Evolutionary conservation across 2,888 invertebrate genomes (phyloP), one percentile per base, ranked within the genome.

Genomic region (Mesorhabditis belari): DNA sequence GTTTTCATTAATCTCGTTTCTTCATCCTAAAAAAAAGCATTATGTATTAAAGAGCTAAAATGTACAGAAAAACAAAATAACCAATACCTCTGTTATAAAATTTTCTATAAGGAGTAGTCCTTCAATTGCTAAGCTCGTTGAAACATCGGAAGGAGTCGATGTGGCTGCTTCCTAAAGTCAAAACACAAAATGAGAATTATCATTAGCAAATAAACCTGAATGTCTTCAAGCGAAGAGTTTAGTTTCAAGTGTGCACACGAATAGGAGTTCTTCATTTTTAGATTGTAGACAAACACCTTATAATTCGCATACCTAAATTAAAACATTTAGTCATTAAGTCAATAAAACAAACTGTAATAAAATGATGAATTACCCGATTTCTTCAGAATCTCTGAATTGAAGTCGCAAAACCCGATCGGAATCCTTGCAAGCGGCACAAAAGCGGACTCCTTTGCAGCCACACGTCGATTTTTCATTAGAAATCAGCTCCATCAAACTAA

Each of bases 371-470:
- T 35, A 35, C 44, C n/a, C 44, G 12, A 66, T 64, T 19, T 61
- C 66, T 26, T 65, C 66, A 5, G 12, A n/a, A n/a, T 9, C 44
- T 35, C n/a, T 35, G 12, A 65, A 28, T 21, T 70, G 61, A 24
- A 80, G 64, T 26, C 67, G 65, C 60, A 66, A 63, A n/a, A 82
- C 77, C 83, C 85, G 6, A 70, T 76, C 67, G 86, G 88, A 85
- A 51, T 86, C 84, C 84, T 92, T 91, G 82, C 94, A 95, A 62
- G 89, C 83, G 24, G 91, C 85, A 82, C 94, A 95, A 2, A 91
- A 90, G 72, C 94, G 85, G 70, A 89, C 88, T 3, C 93, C 91
- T 85, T 94, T 94, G 81, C 94, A 95, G 49, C 92, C 93, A 83
- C 94, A 95, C n/a, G n/a, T n/a, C n/a, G n/a, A n/a, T n/a, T n/a